These are phyloP conservation scores for Latrodectus hesperus DNA, from an alignment of 2,888 invertebrate species.

Conservation along the genomic window DNA sequence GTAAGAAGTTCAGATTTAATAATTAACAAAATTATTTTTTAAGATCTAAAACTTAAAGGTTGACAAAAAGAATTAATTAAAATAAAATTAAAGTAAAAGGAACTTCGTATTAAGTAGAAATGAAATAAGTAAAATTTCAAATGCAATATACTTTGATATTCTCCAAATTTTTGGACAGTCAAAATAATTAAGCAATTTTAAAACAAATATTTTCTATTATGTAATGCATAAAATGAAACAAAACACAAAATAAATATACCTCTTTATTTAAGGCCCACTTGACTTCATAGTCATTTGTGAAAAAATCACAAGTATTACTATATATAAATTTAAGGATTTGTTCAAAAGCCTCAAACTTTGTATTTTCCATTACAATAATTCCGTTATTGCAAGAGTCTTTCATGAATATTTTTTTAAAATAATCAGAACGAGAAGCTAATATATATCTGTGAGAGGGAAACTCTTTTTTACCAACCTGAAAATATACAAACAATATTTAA, in stretches of 20 bases:
- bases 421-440: conserved; percentile 80
- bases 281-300: conserved; percentile 76
- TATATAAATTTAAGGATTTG: conserved; percentile 84
- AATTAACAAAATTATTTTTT: too few relatives aligned
- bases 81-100: too few relatives aligned
- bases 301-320: conserved; percentile 81
- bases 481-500: not conserved
- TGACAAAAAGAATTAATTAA: too few relatives aligned
- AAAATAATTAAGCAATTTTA: too few relatives aligned
- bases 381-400: conserved; percentile 53
- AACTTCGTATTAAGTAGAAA: too few relatives aligned
- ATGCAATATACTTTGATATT: too few relatives aligned
- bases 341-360: conserved; percentile 82
- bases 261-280: conserved; percentile 27
- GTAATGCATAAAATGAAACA: not conserved
- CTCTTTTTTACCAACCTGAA: conserved; percentile 79
- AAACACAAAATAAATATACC: conserved; percentile 29
- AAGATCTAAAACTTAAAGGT: too few relatives aligned
- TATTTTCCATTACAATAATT: conserved; percentile 78
- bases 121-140: too few relatives aligned
- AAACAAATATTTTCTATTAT: not conserved
- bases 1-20: not conserved
- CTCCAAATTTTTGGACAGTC: too few relatives aligned
- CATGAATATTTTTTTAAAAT: conserved; percentile 79
- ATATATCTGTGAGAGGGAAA: conserved; percentile 86